Base-by-base conservation (phyloP, 1,140 invertebrate genomes). In the Drosophila jambulina region DNA sequence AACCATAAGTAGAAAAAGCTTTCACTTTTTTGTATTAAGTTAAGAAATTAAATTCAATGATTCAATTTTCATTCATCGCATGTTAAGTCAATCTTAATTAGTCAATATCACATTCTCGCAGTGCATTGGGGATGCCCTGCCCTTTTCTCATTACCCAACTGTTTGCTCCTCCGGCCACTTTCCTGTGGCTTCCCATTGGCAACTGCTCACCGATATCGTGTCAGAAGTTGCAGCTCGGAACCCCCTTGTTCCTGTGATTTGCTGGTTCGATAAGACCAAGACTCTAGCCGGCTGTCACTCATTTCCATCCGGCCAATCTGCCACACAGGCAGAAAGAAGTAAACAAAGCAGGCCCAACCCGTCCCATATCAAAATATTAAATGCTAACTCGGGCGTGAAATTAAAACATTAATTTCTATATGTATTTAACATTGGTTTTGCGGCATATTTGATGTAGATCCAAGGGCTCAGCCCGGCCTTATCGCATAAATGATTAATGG, bases 371-470 rank as follows among this genome's bases (percentile, higher is more conserved):
- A 67, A 82, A 80, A 80, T 85, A 90, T 83, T 78, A 86, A 91
- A 91, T 83, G 90, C 75, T 71, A 59, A 77, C 76, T 86, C 79
- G 58, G 81, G 90, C 91, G 71, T 91, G 80, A 91, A 91, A 91
- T 86, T 91, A 87, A 90, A 88, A 91, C 85, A 79, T 81, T 90
- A 83, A 82, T 85, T 91, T 85, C 58, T 63, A 57, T 46, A 80
- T 56, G 23, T 36, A 74, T 77, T 74, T 75, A 40, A 17, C 53
- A 68, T 60, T 58, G 75, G 21, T 54, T 67, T 61, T 60, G 36
- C 58, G 59, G 63, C 75, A 78, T 75, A 62, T 82, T 78, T 68
- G 75, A 75, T 61, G 72, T 42, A 57, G 10, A 65, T 78, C 48
- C 34, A 60, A 61, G 23, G 3, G 34, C 36, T 29, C 29, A 67